phyloP scores from a whole-genome alignment of 2,113 vertebrate species.

The Penelope pileata region DNA sequence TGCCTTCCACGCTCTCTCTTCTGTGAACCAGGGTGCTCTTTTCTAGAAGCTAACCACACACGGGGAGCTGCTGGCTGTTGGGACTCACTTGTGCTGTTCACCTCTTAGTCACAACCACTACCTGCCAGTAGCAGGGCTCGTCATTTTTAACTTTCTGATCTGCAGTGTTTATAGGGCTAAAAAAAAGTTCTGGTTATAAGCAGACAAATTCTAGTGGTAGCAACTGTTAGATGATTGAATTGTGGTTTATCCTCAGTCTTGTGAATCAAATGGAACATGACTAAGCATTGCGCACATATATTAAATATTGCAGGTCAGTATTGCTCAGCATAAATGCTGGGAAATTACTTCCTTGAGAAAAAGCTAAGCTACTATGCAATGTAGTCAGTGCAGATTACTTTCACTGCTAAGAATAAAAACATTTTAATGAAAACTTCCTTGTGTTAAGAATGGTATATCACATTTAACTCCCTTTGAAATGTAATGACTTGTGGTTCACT shows the following conservation, averaged over 20 bases:
- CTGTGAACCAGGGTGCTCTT: not conserved
- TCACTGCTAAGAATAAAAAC: not conserved
- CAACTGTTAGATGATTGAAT: not conserved
- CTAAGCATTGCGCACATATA: not conserved
- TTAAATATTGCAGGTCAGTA: not conserved
- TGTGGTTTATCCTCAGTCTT: not conserved
- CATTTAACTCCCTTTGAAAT: constrained; percentile 7
- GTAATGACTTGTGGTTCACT: not conserved
- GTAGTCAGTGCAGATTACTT: not conserved
- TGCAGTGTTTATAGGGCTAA: not conserved
- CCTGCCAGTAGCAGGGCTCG: not conserved
- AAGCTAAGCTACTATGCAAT: not conserved
- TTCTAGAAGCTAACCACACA: not conserved
- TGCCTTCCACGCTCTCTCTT: not conserved
- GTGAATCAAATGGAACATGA: not conserved
- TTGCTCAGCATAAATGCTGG: not conserved
- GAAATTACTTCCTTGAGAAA: not conserved
- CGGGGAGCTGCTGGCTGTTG: not conserved
- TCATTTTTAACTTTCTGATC: not conserved
- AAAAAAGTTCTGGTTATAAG: not conserved
- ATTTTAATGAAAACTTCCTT: not conserved
- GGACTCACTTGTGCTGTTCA: not conserved
- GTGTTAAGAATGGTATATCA: not conserved
- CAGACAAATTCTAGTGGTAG: not conserved
- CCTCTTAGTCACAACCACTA: not conserved